phyloP scores from a whole-genome alignment of 2,113 vertebrate genomes.

The Apteryx owenii region DNA sequence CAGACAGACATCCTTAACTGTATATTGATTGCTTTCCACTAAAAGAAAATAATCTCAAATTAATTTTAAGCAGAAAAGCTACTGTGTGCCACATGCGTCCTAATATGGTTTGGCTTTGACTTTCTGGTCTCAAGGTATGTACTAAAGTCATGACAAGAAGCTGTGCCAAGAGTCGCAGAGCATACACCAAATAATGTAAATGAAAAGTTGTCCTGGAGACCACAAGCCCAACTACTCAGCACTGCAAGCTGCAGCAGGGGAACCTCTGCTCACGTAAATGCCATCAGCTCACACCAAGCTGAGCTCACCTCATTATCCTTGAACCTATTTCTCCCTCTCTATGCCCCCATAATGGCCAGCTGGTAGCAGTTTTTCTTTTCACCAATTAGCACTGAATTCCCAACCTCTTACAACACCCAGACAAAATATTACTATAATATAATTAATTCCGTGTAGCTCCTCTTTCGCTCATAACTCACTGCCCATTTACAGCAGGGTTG shows the following conservation, averaged over 20 bases:
- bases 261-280: not conserved
- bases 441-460: not conserved
- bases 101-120: not conserved
- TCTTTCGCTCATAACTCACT: not conserved
- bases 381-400: not conserved
- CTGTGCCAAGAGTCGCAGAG: not conserved
- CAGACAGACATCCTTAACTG: not conserved
- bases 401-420: not conserved
- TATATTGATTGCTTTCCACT: not conserved
- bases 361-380: not conserved
- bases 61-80: not conserved
- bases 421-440: not conserved
- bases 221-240: not conserved
- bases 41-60: not conserved
- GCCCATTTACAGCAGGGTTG: not conserved
- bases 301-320: not conserved
- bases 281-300: not conserved
- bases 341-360: not conserved
- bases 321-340: not conserved
- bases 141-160: not conserved
- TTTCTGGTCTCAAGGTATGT: not conserved
- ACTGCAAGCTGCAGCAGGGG: not conserved
- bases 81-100: rapidly evolving
- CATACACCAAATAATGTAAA: not conserved
- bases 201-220: not conserved